Conservation (phyloP, 2,888 invertebrate species). For the Nasonia oneida region DNA sequence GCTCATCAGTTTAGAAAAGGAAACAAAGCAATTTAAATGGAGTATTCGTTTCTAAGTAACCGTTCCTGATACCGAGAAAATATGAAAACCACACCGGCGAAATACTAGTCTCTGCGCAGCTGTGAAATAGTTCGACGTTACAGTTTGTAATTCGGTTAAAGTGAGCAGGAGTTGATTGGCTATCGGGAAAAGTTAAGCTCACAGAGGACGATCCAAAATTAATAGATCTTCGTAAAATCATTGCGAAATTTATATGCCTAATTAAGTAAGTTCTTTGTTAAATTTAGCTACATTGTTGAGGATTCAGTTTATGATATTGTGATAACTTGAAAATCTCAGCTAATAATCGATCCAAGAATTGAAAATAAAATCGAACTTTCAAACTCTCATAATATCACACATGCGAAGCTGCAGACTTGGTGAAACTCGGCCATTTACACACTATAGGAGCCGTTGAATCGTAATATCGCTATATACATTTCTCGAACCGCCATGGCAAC, state of each 20-base stretch:
- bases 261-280: neutral
- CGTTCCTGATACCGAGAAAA: neutral
- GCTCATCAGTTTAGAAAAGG: neutral
- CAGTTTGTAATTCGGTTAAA: neutral
- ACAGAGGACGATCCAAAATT: neutral
- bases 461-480: neutral
- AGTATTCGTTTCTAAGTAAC: neutral
- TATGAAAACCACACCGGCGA: neutral
- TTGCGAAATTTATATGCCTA: neutral
- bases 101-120: neutral
- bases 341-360: neutral
- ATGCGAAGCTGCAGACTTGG: neutral
- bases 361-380: neutral
- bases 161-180: neutral
- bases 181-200: neutral
- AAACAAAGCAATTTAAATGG: neutral
- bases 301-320: neutral
- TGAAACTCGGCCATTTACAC: neutral
- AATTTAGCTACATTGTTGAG: neutral
- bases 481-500: neutral
- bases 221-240: neutral
- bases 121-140: neutral
- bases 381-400: neutral
- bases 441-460: neutral
- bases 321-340: too few species aligned